Evolutionary conservation across 2,797 vertebrate species (phyloP).

Genomic region (Hapalemur alaotrensis): DNA sequence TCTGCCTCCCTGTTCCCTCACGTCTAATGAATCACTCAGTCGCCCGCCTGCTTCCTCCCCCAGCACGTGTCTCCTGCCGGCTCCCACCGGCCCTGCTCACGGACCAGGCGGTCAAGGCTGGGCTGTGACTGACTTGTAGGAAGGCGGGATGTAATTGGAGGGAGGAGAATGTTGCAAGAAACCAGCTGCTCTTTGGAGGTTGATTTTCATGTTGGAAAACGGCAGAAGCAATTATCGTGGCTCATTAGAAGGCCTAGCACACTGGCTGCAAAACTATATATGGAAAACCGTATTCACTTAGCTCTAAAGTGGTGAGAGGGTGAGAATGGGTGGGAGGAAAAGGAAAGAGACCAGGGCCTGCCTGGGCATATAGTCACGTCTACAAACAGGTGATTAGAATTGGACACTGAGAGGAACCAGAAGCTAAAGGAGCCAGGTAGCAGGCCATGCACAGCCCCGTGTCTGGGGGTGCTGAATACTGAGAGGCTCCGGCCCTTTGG

Average conservation of each 20-base stretch:
- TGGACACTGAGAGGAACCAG: not conserved
- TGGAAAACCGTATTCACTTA: conserved; percentile 70
- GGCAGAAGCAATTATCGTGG: conserved; percentile 73
- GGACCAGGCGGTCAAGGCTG: conserved; percentile 7
- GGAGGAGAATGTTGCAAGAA: conserved; percentile 42
- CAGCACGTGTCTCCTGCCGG: not conserved
- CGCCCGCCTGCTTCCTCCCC: not conserved
- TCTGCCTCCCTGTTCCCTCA: not conserved
- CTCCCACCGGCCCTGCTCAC: conserved; percentile 12
- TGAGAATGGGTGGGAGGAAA: conserved; percentile 32
- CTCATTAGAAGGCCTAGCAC: conserved; percentile 74
- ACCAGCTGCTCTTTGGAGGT: conserved; percentile 76
- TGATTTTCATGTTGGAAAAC: conserved; percentile 77
- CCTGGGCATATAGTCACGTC: not conserved
- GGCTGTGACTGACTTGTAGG: conserved; percentile 19
- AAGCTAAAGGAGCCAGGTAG: accelerated
- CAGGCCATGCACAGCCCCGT: not conserved
- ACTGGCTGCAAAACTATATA: conserved; percentile 75
- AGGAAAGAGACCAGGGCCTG: not conserved
- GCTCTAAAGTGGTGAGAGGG: conserved; percentile 55
- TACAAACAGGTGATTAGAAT: conserved; percentile 19
- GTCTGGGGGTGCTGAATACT: not conserved
- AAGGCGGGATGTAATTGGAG: not conserved
- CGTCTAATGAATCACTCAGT: not conserved
- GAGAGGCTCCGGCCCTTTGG: not conserved